These are phyloP conservation scores for Gymnoscelis rufifasciata DNA, from an alignment of 2,888 invertebrate species.

Conservation along the genomic window DNA sequence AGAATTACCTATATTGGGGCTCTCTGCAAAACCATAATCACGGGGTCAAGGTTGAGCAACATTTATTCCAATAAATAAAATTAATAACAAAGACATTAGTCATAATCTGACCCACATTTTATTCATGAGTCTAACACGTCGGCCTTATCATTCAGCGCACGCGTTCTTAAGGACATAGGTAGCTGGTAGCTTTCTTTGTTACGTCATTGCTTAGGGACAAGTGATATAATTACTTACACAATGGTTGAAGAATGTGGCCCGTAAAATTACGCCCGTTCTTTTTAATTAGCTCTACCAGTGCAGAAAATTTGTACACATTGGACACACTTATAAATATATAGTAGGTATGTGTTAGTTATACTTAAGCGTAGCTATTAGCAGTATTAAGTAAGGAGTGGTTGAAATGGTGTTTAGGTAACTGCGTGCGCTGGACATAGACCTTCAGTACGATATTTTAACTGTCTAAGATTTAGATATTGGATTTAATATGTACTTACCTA, in stretches of 20 bases:
- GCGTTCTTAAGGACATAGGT: slow-evolving; percentile 63
- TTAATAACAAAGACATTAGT: slow-evolving; percentile 21
- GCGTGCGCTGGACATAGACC: too few relatives aligned
- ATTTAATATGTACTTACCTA: too few relatives aligned
- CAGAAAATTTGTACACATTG: neutral
- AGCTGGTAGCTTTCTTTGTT: slow-evolving; percentile 72
- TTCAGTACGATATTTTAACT: too few relatives aligned
- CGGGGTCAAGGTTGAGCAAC: neutral
- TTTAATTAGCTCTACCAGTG: neutral
- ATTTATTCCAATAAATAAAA: neutral
- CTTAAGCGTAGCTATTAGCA: too few relatives aligned
- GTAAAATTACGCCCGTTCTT: neutral
- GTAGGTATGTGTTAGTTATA: too few relatives aligned
- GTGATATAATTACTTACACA: slow-evolving; percentile 55
- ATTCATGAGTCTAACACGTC: slow-evolving; percentile 29
- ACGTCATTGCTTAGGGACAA: slow-evolving; percentile 56
- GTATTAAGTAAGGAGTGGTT: too few relatives aligned
- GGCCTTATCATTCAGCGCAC: slow-evolving; percentile 53
- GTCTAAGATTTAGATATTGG: too few relatives aligned
- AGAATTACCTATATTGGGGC: too few relatives aligned
- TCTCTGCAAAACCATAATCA: neutral
- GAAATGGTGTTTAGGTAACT: too few relatives aligned
- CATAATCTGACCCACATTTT: slow-evolving; percentile 27
- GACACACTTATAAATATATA: too few relatives aligned
- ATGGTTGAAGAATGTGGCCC: slow-evolving; percentile 25